phyloP scores from a whole-genome alignment of 2,113 vertebrate genomes.

The Dipodomys spectabilis region DNA sequence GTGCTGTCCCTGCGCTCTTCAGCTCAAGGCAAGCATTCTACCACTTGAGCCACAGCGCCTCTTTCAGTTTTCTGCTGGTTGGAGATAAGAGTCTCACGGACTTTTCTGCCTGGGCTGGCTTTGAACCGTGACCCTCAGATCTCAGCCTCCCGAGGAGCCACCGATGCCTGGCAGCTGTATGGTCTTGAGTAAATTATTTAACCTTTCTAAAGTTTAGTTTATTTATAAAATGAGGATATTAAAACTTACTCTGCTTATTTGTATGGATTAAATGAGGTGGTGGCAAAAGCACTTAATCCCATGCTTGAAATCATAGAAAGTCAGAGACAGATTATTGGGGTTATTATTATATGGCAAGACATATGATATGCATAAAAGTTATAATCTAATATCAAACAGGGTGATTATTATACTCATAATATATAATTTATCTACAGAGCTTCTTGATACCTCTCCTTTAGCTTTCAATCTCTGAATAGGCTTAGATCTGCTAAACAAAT shows the following conservation, averaged over 20 bases:
- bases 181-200: neutral
- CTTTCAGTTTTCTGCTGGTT: too few relatives aligned
- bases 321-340: neutral
- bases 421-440: neutral
- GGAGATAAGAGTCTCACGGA: too few relatives aligned
- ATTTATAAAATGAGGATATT: neutral
- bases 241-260: neutral
- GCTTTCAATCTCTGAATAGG: neutral
- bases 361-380: neutral
- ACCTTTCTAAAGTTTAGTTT: neutral
- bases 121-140: too few relatives aligned
- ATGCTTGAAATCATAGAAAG: neutral
- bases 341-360: neutral
- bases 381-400: constrained; percentile 11
- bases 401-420: constrained; percentile 28
- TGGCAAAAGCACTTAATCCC: neutral
- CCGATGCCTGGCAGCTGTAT: neutral
- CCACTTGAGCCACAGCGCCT: too few relatives aligned
- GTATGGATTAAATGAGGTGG: neutral
- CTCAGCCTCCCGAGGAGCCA: too few relatives aligned
- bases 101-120: too few relatives aligned
- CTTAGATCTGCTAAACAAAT: neutral
- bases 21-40: too few relatives aligned
- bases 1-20: too few relatives aligned
- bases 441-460: neutral